Evolutionary conservation across 2,113 vertebrate species (phyloP), one percentile per base, ranked within the genome.

Genomic region (Tinamus guttatus): DNA sequence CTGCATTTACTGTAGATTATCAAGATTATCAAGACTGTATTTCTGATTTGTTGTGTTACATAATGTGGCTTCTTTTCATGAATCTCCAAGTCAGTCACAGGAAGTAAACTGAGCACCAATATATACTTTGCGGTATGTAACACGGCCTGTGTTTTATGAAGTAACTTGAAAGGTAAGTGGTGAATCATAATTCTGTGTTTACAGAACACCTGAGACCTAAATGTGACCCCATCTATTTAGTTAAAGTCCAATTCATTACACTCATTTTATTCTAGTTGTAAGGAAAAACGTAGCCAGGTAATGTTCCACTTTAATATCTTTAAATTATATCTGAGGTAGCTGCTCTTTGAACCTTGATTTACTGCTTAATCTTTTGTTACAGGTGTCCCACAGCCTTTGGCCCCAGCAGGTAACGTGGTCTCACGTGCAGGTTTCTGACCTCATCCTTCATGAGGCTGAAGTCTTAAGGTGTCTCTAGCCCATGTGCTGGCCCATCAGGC

Each of bases 391-490:
- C 51, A 54, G 5, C 24, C 18, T 74, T 68, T 56, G 40, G 54
- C 34, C 17, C 20, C 45, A 54, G 51, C 22, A 36, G 28, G 21
- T 63, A 41, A 63, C 0, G 3, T 38, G 27, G 80, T 21, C 15
- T 56, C 9, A 3, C 7, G 7, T 1, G 13, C 30, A 54, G 62
- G 59, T 41, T 76, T 32, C 22, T 24, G 38, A 13, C 9, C 6
- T 71, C 22, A 60, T 64, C n/a, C 13, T 4, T 38, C 20, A 8
- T 16, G 18, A 16, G 51, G 24, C 21, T 18, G 41, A 24, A 5
- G 6, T 9, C 20, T 14, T 14, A 45, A 25, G 24, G 5, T 30
- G 11, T 0, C 28, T 38, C 14, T 74, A 25, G 27, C 3, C 2
- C 6, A 2, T n/a, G 24, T 25, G 19, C 4, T 13, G 21, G 28